Evolutionary conservation across 2,888 invertebrate species (phyloP), one percentile per base, ranked within the genome.

Genomic region (Schizotus pectinicornis): DNA sequence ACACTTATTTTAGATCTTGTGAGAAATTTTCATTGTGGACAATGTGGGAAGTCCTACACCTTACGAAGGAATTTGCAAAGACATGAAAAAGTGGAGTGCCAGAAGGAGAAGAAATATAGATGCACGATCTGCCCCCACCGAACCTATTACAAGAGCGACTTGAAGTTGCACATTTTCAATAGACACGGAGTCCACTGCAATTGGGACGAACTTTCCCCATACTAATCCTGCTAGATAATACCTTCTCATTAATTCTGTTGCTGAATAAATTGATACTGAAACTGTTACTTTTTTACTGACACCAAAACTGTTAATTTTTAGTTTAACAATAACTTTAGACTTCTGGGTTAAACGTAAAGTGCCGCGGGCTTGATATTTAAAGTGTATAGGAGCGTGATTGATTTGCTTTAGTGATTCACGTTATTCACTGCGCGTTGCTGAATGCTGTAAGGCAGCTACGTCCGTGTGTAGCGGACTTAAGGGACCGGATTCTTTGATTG

Each of bases 41-140:
- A 60, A 32, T 74, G 74, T 46, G 58, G 59, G 41, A 72, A 73
- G 56, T 69, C 72, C 8, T 75, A 75, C 53, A 74, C 73, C 2
- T 64, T 74, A 30, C 58, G 64, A 37, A 70, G 70, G 48, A 75
- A 65, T 11, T 52, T 68, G 30, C 56, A 59, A 14, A 36, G 69
- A 13, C 69, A 69, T 31, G 50, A 64, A 22, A 68, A 66, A 48
- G 61, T 68, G 7, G 69, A 69, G 55, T 69, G 69, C 43, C 66
- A 64, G 36, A 63, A 65, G 33, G 57, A 62, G 48, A 57, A 61
- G 41, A 52, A 41, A 11, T 63, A 61, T 34, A 42, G 49, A 8
- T 63, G 63, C 31, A 46, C 12, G 7, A 47, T 57, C 0, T 63
- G 63, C 42, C 48, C 13, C 31, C 70, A 67, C 61, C 64, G 67